Evolutionary conservation across 2,113 vertebrate genomes (phyloP), one percentile per base, ranked within the genome.

Genomic region (Fregetta grallaria): DNA sequence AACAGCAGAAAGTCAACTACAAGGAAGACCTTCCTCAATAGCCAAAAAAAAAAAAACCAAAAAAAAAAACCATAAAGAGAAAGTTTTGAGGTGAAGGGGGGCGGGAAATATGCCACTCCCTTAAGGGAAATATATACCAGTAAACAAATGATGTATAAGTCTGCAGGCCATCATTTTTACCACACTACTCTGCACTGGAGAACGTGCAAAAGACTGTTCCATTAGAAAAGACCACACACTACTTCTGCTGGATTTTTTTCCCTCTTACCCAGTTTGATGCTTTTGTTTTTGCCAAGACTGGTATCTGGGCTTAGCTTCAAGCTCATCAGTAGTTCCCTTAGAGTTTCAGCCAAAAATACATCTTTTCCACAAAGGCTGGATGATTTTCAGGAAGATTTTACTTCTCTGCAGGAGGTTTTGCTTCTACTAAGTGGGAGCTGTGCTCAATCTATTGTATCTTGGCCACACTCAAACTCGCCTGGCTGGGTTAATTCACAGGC

Each of bases 281-380:
- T 95, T 87, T 95, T 95, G 84, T 92, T 97, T 95, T 93, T 89
- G 89, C 96, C 76, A 78, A 87, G 91, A 59, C 81, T 96, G 95
- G 89, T 97, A 95, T 96, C 94, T 85, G 94, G 96, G 94, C 96
- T 92, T 80, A 94, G 88, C 90, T 96, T 96, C 96, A 97, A 97
- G 90, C 95, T 94, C 94, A 95, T 97, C 92, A 75, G 80, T 88
- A 97, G 91, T 94, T 96, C 76, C 78, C 88, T 96, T 92, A 78
- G 95, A 97, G 85, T 62, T 79, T 78, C 70, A 86, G 95, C 93
- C 97, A 87, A 75, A 95, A 94, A 88, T 81, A 82, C 93, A 93
- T 96, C 96, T 97, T 96, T 97, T 96, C 94, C 94, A 95, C 96
- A 95, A 92, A 90, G 74, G 67, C 95, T 98, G 97, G 96, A 92